phyloP scores from a whole-genome alignment of 2,888 invertebrate species.

The Thereva unica region DNA sequence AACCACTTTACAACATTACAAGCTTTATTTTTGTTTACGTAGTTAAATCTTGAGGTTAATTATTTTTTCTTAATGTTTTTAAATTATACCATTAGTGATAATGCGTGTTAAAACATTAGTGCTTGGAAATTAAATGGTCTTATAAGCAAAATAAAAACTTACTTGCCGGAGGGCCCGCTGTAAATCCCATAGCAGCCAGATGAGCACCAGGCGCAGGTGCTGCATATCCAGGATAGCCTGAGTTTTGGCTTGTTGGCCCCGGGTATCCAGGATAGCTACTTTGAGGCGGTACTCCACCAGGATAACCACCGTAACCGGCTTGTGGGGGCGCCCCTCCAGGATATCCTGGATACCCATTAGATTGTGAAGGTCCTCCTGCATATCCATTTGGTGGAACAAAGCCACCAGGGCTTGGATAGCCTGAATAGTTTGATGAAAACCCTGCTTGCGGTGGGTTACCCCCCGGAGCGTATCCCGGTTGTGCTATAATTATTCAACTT shows the following conservation, averaged over 20 bases:
- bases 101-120: no score
- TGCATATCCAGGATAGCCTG: slow-evolving; percentile 43
- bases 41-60: no score
- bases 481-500: slow-evolving; percentile 11
- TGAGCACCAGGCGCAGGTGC: slow-evolving; percentile 41
- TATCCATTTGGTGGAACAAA: slow-evolving; percentile 11
- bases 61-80: no score
- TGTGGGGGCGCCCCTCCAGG: slow-evolving; percentile 38
- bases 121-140: no score
- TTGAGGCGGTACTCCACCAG: slow-evolving; percentile 2
- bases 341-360: slow-evolving; percentile 39
- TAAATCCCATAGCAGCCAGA: slow-evolving; percentile 52
- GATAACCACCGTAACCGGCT: slow-evolving; percentile 40
- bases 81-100: no score
- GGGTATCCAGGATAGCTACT: slow-evolving; percentile 25
- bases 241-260: slow-evolving; percentile 23
- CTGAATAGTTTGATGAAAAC: slow-evolving; percentile 43
- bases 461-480: slow-evolving; percentile 49
- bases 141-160: slow-evolving; percentile 44
- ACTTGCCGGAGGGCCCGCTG: slow-evolving; percentile 54
- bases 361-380: no score
- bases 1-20: no score
- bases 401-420: slow-evolving; percentile 21
- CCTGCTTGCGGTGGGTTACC: slow-evolving; percentile 41
- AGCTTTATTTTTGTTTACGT: no score